Base-by-base conservation (phyloP, 2,797 vertebrate species). In the Huso huso region DNA sequence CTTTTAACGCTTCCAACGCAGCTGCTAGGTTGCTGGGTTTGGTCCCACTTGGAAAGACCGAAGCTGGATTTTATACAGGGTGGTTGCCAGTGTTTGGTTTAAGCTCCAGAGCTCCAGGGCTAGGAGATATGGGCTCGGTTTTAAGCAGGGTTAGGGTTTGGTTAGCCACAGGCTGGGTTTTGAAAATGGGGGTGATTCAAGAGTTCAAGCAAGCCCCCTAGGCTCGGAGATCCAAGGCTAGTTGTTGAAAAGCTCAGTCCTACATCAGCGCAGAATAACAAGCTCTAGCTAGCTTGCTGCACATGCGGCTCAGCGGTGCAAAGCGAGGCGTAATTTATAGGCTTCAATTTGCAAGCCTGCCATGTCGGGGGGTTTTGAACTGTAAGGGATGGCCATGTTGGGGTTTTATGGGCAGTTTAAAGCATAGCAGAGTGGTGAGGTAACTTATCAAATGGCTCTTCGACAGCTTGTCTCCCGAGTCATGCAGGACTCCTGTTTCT, bases 381-480 rank as follows among this genome's bases (percentile, higher is more conserved):
- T 76, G 75, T 73, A 12, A 53, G 59, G 64, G 72, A 73, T 72
- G 68, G 66, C 71, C 74, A 53, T 73, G 69, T 64, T 1, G 57
- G 55, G 68, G 74, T 66, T 87, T 87, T 85, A 82, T 70, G 77
- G 79, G 71, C 58, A 49, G 76, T 80, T 83, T 78, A 80, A 81
- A 77, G 75, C 80, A 18, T 75, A 73, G 74, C 83, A 79, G 79
- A 37, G 23, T 4, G 23, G 23, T 37, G 23, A 37, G 23, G 23
- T 37, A 37, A 37, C 23, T 37, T 37, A 37, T 37, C 23, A 37
- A 2, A 37, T 37, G 23, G 23, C 23, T 37, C 23, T 37, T 37
- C 4, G 23, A 37, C 23, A 37, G 23, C 23, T 37, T 37, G 23
- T 37, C 23, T 37, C 23, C 23, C 23, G 23, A 37, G 23, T 37